A percentile compares a stretch with the other conserved stretches of the same genome.
Evolutionary conservation across 2,113 vertebrate genomes (phyloP).

Genomic region (Mohoua ochrocephala): DNA sequence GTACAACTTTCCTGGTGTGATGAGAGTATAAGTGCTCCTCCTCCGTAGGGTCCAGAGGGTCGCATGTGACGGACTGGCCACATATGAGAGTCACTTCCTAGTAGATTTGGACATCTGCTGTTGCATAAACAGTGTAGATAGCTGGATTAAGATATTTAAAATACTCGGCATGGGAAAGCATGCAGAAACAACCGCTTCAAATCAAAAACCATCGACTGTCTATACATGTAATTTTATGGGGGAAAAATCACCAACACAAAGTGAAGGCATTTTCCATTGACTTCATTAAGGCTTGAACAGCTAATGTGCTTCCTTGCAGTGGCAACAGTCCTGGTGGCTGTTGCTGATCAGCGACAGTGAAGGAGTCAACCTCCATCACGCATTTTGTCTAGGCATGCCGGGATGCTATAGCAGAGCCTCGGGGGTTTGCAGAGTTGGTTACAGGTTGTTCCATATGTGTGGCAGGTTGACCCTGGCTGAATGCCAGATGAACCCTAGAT

Average conservation of each 20-base stretch:
- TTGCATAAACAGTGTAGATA: neutral
- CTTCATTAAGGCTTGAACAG: neutral
- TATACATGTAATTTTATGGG: neutral
- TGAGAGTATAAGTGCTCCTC: neutral
- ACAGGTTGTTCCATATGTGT: neutral
- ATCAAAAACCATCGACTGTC: neutral
- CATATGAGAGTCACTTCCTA: neutral
- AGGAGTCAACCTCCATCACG: neutral
- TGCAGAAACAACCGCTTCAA: neutral
- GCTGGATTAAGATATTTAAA: neutral
- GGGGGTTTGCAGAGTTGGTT: neutral
- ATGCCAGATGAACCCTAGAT: neutral
- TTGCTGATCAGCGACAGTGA: neutral
- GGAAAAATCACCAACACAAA: neutral
- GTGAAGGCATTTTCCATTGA: neutral
- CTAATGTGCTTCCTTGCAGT: neutral
- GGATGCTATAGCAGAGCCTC: neutral
- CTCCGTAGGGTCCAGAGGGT: rapidly evolving
- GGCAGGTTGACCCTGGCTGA: neutral
- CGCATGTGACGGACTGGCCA: neutral
- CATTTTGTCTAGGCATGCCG: neutral
- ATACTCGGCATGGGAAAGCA: neutral
- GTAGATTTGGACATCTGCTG: neutral
- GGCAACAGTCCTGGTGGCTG: neutral
- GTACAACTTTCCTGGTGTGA: neutral